Conservation (phyloP, 2,113 vertebrate species). For the Rhagologus leucostigma region DNA sequence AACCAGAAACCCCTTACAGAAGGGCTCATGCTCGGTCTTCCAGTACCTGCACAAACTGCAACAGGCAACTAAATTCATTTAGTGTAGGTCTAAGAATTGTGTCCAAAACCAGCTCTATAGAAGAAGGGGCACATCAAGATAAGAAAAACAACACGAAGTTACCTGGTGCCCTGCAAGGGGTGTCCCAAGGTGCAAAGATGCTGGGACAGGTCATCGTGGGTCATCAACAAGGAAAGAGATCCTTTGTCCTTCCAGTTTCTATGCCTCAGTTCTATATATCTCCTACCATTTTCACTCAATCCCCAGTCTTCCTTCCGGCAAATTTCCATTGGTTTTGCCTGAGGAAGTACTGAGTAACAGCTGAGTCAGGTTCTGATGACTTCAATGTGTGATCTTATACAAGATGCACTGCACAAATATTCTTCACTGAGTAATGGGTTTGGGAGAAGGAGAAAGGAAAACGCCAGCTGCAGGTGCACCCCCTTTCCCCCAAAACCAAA, state of each 20-base stretch:
- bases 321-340: background rate
- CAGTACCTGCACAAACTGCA: background rate
- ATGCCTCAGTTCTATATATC: background rate
- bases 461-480: conserved; percentile 17
- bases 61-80: background rate
- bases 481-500: background rate
- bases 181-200: background rate
- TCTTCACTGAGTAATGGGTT: background rate
- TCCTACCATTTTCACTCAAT: background rate
- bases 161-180: background rate
- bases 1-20: background rate
- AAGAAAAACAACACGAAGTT: background rate
- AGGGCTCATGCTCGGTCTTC: background rate
- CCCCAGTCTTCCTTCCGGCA: background rate
- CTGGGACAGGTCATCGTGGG: background rate
- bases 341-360: conserved; percentile 31
- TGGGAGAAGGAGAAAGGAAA: conserved; percentile 28
- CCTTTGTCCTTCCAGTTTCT: background rate
- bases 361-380: conserved; percentile 30
- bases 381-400: background rate
- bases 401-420: background rate
- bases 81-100: background rate
- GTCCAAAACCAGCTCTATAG: background rate
- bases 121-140: background rate
- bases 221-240: background rate